A percentile compares a stretch with the other conserved stretches of the same genome.
phyloP scores from a whole-genome alignment of 2,888 invertebrate species.

The Conchocele bisecta region DNA sequence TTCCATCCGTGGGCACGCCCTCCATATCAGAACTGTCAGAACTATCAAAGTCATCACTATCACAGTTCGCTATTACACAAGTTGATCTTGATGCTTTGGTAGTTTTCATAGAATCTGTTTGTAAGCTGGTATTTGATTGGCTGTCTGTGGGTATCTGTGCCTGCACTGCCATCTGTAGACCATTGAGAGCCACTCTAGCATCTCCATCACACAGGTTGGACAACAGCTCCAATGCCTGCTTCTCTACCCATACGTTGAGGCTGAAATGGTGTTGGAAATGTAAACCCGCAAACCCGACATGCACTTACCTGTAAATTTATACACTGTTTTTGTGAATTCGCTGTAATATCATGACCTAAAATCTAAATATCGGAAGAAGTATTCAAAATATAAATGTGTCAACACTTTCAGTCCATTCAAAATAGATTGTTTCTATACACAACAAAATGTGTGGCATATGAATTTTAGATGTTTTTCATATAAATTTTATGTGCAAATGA shows the following conservation, averaged over 20 bases:
- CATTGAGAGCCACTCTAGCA: slow-evolving; percentile 90
- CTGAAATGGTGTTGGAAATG: slow-evolving; percentile 11
- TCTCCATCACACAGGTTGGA: slow-evolving; percentile 92
- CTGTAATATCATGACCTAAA: too few relatives aligned
- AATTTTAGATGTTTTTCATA: too few relatives aligned
- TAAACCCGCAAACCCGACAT: too few relatives aligned
- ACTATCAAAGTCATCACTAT: background rate
- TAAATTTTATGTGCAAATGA: too few relatives aligned
- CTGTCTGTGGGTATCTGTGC: slow-evolving; percentile 79
- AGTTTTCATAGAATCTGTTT: background rate
- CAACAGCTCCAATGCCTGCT: slow-evolving; percentile 87
- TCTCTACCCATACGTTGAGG: slow-evolving; percentile 82
- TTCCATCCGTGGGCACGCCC: background rate
- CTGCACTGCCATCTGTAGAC: slow-evolving; percentile 88
- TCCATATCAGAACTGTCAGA: background rate
- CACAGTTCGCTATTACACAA: background rate
- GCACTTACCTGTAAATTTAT: too few relatives aligned
- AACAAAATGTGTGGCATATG: too few relatives aligned
- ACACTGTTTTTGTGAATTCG: background rate
- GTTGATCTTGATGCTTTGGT: background rate
- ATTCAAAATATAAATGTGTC: too few relatives aligned
- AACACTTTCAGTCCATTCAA: too few relatives aligned
- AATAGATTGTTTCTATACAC: too few relatives aligned
- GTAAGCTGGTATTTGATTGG: slow-evolving; percentile 19
- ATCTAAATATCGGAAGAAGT: too few relatives aligned